phyloP scores from a whole-genome alignment of 2,888 invertebrate species.

The Electrophaes corylata region DNA sequence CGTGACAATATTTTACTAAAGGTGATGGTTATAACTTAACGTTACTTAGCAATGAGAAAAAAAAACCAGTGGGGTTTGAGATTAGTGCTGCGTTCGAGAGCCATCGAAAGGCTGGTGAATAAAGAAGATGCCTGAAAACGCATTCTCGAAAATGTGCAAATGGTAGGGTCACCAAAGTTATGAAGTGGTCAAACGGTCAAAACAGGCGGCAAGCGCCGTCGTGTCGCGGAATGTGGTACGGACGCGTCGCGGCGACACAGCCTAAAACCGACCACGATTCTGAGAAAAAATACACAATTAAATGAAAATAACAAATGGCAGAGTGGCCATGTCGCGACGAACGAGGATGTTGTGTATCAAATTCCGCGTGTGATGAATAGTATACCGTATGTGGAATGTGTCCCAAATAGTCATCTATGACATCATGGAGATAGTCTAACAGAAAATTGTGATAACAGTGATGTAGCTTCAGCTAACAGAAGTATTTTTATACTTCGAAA shows the following conservation, averaged over 20 bases:
- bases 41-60: not conserved
- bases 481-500: constrained; percentile 8
- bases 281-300: constrained; percentile 56
- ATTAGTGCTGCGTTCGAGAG: not conserved
- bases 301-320: constrained; percentile 58
- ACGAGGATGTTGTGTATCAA: constrained; percentile 34
- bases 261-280: constrained; percentile 61
- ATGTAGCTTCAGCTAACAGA: constrained; percentile 4
- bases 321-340: constrained; percentile 42
- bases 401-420: constrained; percentile 21
- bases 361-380: constrained; percentile 34
- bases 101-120: not conserved
- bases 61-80: not conserved
- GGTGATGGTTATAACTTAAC: too few species aligned
- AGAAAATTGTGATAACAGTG: constrained; percentile 19
- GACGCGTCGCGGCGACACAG: constrained; percentile 62
- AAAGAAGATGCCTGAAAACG: not conserved
- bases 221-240: constrained; percentile 76
- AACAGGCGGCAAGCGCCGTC: constrained; percentile 63
- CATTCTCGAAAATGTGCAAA: constrained; percentile 24
- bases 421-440: constrained; percentile 26
- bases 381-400: constrained; percentile 31
- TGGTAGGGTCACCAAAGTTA: constrained; percentile 55
- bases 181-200: constrained; percentile 66
- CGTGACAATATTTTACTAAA: too few species aligned